Conservation (phyloP, 2,797 vertebrate species). For the Botia almorhae region DNA sequence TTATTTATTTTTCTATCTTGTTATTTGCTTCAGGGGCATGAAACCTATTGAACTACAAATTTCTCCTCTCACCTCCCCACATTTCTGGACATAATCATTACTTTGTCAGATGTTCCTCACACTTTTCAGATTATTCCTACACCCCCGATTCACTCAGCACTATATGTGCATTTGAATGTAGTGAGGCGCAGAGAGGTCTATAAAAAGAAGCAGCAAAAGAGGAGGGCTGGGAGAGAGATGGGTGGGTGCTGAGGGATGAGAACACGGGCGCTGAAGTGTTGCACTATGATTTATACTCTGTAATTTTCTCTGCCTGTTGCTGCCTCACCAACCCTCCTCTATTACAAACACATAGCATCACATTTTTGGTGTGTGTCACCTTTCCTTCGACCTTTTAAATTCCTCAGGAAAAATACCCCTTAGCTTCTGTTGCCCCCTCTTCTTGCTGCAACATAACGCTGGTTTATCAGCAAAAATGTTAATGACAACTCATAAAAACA, state of each 20-base stretch:
- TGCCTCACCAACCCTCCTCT: neutral
- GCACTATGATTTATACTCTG: slow-evolving; percentile 43
- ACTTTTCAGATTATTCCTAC: slow-evolving; percentile 10
- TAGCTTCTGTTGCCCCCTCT: slow-evolving; percentile 46
- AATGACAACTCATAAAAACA: too few species aligned
- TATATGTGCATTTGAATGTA: neutral
- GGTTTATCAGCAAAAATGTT: too few species aligned
- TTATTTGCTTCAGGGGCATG: neutral
- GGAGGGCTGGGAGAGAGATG: neutral
- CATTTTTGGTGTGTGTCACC: slow-evolving; percentile 20
- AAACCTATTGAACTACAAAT: neutral
- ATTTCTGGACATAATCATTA: slow-evolving; percentile 20
- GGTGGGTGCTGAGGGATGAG: neutral
- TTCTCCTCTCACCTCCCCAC: neutral
- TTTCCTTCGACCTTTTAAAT: slow-evolving; percentile 19
- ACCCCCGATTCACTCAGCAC: neutral
- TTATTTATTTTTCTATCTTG: neutral
- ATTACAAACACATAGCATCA: neutral
- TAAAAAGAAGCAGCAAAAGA: neutral
- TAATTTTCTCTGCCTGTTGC: slow-evolving; percentile 31
- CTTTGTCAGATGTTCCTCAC: slow-evolving; percentile 1
- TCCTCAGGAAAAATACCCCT: slow-evolving; percentile 45
- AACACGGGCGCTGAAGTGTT: neutral
- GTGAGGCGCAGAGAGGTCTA: neutral
- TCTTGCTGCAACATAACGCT: slow-evolving; percentile 45